Percentiles rank a stretch among this genome's conserved stretches.
These are phyloP conservation scores for Megalurothrips usitatus DNA, from an alignment of 2,888 invertebrate genomes.

Conservation along the genomic window DNA sequence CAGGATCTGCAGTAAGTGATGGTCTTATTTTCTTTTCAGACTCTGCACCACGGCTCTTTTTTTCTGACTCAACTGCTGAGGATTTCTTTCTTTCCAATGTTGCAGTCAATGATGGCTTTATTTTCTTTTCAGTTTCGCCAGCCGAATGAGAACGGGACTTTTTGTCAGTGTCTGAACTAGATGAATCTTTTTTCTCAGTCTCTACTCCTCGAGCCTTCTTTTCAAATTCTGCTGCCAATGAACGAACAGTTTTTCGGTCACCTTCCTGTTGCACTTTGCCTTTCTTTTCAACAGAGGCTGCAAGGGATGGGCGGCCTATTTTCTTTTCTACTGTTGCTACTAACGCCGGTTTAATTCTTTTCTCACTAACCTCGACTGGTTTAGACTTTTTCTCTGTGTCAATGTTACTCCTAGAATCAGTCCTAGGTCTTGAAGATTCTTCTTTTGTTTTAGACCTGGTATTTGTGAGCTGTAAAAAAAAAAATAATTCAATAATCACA, in stretches of 20 bases:
- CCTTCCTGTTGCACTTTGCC: neutral
- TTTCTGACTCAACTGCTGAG: slow-evolving; percentile 31
- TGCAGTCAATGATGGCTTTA: neutral
- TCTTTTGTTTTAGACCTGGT: neutral
- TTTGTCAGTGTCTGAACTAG: neutral
- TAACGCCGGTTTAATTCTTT: neutral
- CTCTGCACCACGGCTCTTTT: slow-evolving; percentile 20
- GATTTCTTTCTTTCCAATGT: slow-evolving; percentile 28
- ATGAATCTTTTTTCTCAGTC: slow-evolving; percentile 31
- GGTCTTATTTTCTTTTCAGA: neutral
- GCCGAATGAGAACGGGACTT: neutral
- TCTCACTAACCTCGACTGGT: neutral
- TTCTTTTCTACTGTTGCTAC: neutral
- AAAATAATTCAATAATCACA: neutral
- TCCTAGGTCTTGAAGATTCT: neutral
- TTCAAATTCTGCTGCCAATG: slow-evolving; percentile 4
- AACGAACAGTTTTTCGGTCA: slow-evolving; percentile 5
- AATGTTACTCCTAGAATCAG: neutral
- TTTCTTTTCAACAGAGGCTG: neutral
- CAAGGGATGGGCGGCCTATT: neutral
- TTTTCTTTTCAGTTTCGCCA: neutral
- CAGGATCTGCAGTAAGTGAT: neutral
- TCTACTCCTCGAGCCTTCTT: slow-evolving; percentile 34
- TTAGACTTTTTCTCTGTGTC: neutral
- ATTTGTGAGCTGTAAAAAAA: neutral